Percentiles rank a stretch among this genome's conserved stretches.
phyloP scores from a whole-genome alignment of 2,797 vertebrate genomes.

The Hydrocynus forskahlii region DNA sequence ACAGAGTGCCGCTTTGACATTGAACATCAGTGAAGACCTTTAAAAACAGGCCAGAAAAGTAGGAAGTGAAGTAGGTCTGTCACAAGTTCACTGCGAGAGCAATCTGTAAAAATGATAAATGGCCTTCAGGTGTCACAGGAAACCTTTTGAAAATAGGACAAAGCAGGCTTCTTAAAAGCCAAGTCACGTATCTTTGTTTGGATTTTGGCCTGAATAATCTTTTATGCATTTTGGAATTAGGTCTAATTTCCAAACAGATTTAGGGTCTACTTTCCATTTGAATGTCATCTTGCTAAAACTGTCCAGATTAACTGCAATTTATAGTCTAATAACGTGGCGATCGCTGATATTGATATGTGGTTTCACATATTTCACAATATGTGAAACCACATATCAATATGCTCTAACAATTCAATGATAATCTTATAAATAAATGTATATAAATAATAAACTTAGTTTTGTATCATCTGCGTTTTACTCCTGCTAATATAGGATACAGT shows the following conservation, averaged over 20 bases:
- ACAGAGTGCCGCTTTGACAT: constrained; percentile 69
- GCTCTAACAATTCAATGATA: neutral
- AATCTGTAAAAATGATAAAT: constrained; percentile 78
- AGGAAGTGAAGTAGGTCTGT: constrained; percentile 74
- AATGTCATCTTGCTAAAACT: neutral
- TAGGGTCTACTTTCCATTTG: neutral
- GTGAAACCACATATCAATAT: too few species aligned
- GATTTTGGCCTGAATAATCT: constrained; percentile 2
- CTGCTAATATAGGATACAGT: neutral
- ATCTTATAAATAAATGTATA: neutral
- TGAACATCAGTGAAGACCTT: constrained; percentile 67
- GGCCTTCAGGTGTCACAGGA: constrained; percentile 75
- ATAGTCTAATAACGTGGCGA: neutral
- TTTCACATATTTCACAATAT: neutral
- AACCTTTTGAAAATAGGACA: constrained; percentile 76
- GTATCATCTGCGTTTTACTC: neutral
- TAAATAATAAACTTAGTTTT: neutral
- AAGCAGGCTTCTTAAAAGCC: constrained; percentile 63
- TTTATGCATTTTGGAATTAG: neutral
- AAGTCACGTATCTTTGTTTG: constrained; percentile 49
- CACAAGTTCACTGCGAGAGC: constrained; percentile 55
- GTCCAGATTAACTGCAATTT: neutral
- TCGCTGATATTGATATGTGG: neutral
- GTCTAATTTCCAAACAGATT: neutral
- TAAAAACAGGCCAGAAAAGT: constrained; percentile 77